phyloP scores from a whole-genome alignment of 53 echinoderm and acorn worm species.

The Temnopleurus reevesii region DNA sequence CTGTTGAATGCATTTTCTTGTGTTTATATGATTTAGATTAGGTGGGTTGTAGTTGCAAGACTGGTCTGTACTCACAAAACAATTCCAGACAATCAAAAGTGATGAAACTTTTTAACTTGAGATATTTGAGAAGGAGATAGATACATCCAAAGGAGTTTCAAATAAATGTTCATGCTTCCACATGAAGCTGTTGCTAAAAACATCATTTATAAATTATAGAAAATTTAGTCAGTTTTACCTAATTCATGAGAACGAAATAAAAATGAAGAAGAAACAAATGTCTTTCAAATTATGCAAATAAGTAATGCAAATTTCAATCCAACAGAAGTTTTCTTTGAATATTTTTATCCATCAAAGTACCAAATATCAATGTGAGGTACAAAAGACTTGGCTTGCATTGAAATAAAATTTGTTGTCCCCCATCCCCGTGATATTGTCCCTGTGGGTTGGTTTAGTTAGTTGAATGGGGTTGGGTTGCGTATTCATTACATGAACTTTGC shows the following conservation, averaged over 20 bases:
- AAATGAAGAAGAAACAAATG: neutral
- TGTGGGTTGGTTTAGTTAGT: slow-evolving; percentile 24
- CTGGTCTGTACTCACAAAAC: slow-evolving; percentile 40
- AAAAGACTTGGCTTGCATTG: slow-evolving; percentile 43
- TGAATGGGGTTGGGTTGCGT: slow-evolving; percentile 61
- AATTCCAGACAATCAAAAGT: no score
- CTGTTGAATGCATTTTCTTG: slow-evolving; percentile 38
- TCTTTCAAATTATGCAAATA: neutral
- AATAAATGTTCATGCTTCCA: neutral
- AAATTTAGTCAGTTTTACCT: no score
- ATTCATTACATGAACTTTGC: slow-evolving; percentile 77
- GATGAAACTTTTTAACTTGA: neutral
- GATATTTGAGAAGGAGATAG: neutral
- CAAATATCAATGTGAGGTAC: slow-evolving; percentile 1
- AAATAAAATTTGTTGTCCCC: slow-evolving; percentile 13
- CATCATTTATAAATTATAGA: neutral
- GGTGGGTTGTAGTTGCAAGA: slow-evolving; percentile 51
- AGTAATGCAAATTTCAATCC: neutral
- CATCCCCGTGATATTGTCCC: slow-evolving; percentile 46
- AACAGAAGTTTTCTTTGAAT: neutral
- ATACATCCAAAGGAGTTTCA: neutral
- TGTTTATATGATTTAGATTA: slow-evolving; percentile 24
- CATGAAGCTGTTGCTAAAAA: neutral
- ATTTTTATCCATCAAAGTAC: neutral
- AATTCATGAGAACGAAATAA: neutral